These are phyloP conservation scores for Callipepla californica DNA, from an alignment of 2,113 vertebrate genomes.

Conservation along the genomic window DNA sequence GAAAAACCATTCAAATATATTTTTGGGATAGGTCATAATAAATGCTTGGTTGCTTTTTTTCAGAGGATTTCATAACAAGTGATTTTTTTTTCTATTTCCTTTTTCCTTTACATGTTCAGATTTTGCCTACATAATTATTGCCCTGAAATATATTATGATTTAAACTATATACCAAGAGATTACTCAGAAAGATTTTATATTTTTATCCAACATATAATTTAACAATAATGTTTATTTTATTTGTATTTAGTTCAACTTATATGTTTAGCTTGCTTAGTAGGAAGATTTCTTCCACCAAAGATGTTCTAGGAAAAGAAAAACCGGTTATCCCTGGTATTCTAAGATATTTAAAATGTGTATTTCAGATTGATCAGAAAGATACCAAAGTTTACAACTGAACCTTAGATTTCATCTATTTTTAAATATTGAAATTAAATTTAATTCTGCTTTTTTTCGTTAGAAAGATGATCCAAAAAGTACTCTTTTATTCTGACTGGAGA, in stretches of 20 bases:
- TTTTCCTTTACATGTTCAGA: background rate
- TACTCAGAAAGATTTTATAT: background rate
- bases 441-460: background rate
- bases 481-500: background rate
- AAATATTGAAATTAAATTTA: background rate
- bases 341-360: background rate
- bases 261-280: background rate
- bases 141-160: background rate
- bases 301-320: background rate
- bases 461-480: background rate
- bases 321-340: background rate
- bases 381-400: background rate
- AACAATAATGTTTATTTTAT: background rate
- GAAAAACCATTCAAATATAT: background rate
- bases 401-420: background rate
- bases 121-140: background rate
- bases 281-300: background rate
- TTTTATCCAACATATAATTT: background rate
- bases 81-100: fast-evolving
- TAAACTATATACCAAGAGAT: background rate
- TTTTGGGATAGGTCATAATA: background rate
- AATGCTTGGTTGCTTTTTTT: background rate
- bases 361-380: background rate
- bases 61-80: background rate
- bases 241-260: background rate